Conservation (phyloP, 2,113 vertebrate genomes). For the Ranitomeya imitator region DNA sequence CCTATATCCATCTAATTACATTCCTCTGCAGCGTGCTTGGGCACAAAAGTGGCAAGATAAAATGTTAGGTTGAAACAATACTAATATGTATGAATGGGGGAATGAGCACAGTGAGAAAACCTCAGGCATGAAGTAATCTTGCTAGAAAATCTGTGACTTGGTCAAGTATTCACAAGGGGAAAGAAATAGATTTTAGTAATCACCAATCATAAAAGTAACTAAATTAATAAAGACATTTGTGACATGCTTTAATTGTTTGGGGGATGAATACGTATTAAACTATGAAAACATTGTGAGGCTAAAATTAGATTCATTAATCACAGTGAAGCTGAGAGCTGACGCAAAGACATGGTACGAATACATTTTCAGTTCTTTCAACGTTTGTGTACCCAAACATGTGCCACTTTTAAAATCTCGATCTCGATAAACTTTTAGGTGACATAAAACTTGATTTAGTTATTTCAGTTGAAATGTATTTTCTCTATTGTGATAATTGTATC, state of each 20-base stretch:
- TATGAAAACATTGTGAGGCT: constrained; percentile 52
- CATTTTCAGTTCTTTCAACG: constrained; percentile 20
- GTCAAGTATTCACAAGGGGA: constrained; percentile 3
- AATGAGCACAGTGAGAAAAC: constrained; percentile 12
- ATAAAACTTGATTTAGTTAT: not conserved
- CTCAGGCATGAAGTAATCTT: constrained; percentile 34
- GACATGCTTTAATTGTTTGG: constrained; percentile 45
- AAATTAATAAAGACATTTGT: constrained; percentile 51
- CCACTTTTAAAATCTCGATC: not conserved
- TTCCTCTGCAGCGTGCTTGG: constrained; percentile 37
- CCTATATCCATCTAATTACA: constrained; percentile 50
- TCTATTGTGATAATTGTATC: not conserved
- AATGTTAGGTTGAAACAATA: constrained; percentile 50
- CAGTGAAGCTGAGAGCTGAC: constrained; percentile 39
- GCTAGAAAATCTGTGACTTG: constrained; percentile 11
- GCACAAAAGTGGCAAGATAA: constrained; percentile 37
- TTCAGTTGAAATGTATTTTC: not conserved
- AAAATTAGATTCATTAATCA: constrained; percentile 53
- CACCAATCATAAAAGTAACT: constrained; percentile 37
- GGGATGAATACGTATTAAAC: constrained; percentile 49
- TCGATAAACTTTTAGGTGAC: not conserved
- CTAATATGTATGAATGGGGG: constrained; percentile 48
- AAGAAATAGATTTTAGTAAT: not conserved
- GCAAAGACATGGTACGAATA: constrained; percentile 23
- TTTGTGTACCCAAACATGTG: not conserved